Conservation (phyloP, 2,797 vertebrate species). For the Tarsius wallacei region DNA sequence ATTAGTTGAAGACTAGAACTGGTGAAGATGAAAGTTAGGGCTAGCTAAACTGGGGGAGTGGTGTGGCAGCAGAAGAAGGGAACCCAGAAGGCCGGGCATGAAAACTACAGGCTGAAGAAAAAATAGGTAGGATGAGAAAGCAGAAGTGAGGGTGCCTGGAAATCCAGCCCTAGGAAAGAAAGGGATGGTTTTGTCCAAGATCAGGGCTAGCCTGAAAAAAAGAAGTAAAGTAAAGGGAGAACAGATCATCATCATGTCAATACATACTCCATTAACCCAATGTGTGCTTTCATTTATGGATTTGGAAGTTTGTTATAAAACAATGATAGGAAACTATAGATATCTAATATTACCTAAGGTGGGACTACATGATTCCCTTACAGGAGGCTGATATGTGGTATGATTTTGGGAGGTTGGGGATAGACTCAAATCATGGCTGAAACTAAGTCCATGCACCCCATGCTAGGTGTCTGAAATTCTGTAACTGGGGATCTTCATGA, state of each 20-base stretch:
- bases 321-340: not conserved
- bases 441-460: not conserved
- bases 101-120: not conserved
- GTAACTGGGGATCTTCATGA: not conserved
- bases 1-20: not conserved
- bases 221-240: not conserved
- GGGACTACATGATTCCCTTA: not conserved
- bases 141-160: not conserved
- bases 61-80: not conserved
- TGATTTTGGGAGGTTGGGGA: not conserved
- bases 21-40: not conserved
- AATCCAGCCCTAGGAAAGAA: not conserved
- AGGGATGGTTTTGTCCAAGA: not conserved
- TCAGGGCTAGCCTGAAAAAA: not conserved
- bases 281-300: not conserved
- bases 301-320: not conserved
- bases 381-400: not conserved
- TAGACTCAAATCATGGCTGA: not conserved
- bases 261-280: not conserved
- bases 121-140: not conserved
- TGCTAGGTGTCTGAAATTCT: not conserved
- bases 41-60: not conserved
- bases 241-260: not conserved
- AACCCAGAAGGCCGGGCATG: not conserved
- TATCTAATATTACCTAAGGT: not conserved